A percentile compares a stretch with the other conserved stretches of the same genome.
These are phyloP conservation scores for Parelbella ahira DNA, from an alignment of 2,888 invertebrate species.

Conservation along the genomic window DNA sequence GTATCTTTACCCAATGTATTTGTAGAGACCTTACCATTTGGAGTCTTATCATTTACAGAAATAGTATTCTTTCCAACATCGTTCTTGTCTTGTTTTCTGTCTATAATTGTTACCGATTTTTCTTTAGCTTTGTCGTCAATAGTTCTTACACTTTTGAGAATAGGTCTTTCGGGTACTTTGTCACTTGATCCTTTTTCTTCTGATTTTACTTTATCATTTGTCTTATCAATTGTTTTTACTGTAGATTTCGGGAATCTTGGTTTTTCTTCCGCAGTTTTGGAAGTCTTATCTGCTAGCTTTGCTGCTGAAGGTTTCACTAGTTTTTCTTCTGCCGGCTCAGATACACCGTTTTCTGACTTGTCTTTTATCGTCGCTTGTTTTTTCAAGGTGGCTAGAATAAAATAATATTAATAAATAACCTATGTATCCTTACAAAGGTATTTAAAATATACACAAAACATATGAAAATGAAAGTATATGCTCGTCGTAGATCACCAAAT, in stretches of 20 bases:
- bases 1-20: slow-evolving; percentile 33
- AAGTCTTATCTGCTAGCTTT: slow-evolving; percentile 56
- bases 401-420: too few species aligned
- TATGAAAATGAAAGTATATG: too few species aligned
- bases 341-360: slow-evolving; percentile 61
- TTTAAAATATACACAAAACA: too few species aligned
- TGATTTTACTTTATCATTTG: slow-evolving; percentile 38
- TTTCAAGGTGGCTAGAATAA: slow-evolving; percentile 63
- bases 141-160: slow-evolving; percentile 60
- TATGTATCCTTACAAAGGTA: too few species aligned
- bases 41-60: slow-evolving; percentile 34
- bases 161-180: slow-evolving; percentile 54
- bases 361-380: slow-evolving; percentile 71
- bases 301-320: slow-evolving; percentile 66
- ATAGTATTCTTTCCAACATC: slow-evolving; percentile 33
- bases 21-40: slow-evolving; percentile 45
- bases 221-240: slow-evolving; percentile 41
- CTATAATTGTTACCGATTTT: slow-evolving; percentile 67
- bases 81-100: slow-evolving; percentile 54
- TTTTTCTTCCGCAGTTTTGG: slow-evolving; percentile 56
- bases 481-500: too few species aligned
- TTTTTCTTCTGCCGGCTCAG: slow-evolving; percentile 60
- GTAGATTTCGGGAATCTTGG: slow-evolving; percentile 58
- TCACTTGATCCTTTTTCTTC: slow-evolving; percentile 45
- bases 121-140: slow-evolving; percentile 70